phyloP scores from a whole-genome alignment of 2,888 invertebrate species.

The Trachelus iudaicus region DNA sequence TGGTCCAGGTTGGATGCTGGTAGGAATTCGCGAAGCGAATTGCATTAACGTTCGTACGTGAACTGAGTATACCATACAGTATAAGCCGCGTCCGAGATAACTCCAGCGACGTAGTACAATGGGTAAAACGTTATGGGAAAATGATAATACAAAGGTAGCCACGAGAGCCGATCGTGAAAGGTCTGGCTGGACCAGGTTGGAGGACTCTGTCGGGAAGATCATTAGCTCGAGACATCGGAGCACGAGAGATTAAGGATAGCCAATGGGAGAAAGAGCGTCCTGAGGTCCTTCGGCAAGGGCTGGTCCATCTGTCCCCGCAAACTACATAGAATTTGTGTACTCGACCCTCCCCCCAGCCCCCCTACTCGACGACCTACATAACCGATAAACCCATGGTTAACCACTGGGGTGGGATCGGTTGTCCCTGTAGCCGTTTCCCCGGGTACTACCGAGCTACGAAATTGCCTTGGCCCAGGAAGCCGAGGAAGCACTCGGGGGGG shows the following conservation, averaged over 20 bases:
- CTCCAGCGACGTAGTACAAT: slow-evolving; percentile 7
- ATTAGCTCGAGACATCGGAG: slow-evolving; percentile 20
- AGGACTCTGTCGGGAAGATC: slow-evolving; percentile 13
- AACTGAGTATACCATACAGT: not conserved
- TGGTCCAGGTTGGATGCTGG: not conserved
- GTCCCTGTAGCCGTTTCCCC: slow-evolving; percentile 6
- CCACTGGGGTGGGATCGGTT: slow-evolving; percentile 7
- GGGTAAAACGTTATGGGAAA: slow-evolving; percentile 10
- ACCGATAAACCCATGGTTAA: slow-evolving; percentile 16
- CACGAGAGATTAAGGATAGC: not conserved
- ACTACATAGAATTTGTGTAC: slow-evolving; percentile 3
- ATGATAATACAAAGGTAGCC: slow-evolving; percentile 33
- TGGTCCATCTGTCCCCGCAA: not conserved
- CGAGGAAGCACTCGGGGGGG: not conserved
- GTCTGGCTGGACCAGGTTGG: slow-evolving; percentile 19
- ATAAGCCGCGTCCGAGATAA: not conserved
- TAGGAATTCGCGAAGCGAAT: not conserved
- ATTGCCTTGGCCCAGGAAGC: not conserved
- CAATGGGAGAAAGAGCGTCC: not conserved
- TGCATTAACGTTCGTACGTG: not conserved
- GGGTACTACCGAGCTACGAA: not conserved
- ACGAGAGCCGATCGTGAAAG: slow-evolving; percentile 14
- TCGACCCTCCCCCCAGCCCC: slow-evolving; percentile 6
- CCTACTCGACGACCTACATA: slow-evolving; percentile 13
- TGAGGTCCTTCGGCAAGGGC: not conserved